Percentiles rank a stretch among this genome's conserved stretches.
These are phyloP conservation scores for Adoxophyes honmai DNA, from an alignment of 1,140 invertebrate genomes.

Conservation along the genomic window DNA sequence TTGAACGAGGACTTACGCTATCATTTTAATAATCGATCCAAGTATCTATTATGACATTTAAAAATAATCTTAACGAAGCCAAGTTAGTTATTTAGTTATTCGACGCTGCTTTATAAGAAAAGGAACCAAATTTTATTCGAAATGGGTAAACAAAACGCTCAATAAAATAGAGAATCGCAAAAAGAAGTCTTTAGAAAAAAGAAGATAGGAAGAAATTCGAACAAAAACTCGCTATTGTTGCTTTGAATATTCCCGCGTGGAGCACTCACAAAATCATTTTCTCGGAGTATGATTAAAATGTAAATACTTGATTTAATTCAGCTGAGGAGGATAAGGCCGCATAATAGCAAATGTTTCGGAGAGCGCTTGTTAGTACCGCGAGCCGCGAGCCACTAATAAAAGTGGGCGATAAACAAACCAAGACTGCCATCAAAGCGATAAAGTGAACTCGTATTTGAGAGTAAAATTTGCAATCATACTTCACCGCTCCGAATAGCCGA, in stretches of 20 bases:
- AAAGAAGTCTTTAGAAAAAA: too few relatives aligned
- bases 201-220: too few relatives aligned
- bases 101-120: too few relatives aligned
- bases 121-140: too few relatives aligned
- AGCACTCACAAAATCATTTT: slow-evolving; percentile 49
- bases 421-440: slow-evolving; percentile 39
- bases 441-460: slow-evolving; percentile 42
- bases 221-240: too few relatives aligned
- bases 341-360: slow-evolving; percentile 47
- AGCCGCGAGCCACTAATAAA: slow-evolving; percentile 37
- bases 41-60: too few relatives aligned
- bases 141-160: too few relatives aligned
- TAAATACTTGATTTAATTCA: slow-evolving; percentile 45
- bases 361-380: slow-evolving; percentile 45
- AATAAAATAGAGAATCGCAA: too few relatives aligned
- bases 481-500: slow-evolving; percentile 32
- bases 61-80: too few relatives aligned
- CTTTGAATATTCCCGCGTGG: not conserved
- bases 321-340: slow-evolving; percentile 30
- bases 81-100: too few relatives aligned
- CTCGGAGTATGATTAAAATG: slow-evolving; percentile 37
- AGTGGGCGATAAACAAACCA: slow-evolving; percentile 38
- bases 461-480: slow-evolving; percentile 54
- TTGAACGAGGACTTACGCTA: too few relatives aligned
- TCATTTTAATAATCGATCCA: too few relatives aligned